phyloP scores from a whole-genome alignment of 2,888 invertebrate species.

The Brassicogethes aeneus region DNA sequence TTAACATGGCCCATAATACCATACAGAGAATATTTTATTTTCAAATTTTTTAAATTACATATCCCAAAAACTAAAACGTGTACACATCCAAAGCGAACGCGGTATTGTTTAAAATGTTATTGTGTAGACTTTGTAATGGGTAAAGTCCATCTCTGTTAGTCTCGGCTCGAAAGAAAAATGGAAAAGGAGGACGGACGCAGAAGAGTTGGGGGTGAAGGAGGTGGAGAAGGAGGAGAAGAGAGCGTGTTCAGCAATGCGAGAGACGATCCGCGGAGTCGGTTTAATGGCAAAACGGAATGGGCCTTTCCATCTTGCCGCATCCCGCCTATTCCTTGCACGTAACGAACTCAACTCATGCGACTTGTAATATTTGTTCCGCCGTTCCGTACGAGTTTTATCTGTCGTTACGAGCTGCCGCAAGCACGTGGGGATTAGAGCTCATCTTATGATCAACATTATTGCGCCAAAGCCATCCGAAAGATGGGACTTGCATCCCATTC shows the following conservation, averaged over 20 bases:
- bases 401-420: constrained; percentile 35
- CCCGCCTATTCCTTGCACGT: constrained; percentile 42
- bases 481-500: constrained; percentile 9
- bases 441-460: constrained; percentile 19
- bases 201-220: constrained; percentile 14
- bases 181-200: constrained; percentile 8
- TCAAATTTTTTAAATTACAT: too few relatives aligned
- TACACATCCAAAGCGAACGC: too few relatives aligned
- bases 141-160: constrained; percentile 13
- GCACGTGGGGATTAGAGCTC: constrained; percentile 34
- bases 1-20: too few relatives aligned
- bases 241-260: constrained; percentile 46
- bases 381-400: constrained; percentile 39
- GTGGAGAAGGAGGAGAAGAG: constrained; percentile 30
- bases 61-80: too few relatives aligned
- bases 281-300: constrained; percentile 65
- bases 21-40: too few relatives aligned
- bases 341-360: constrained; percentile 42
- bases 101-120: too few relatives aligned
- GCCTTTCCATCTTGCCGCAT: constrained; percentile 54
- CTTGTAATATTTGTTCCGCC: constrained; percentile 42
- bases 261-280: constrained; percentile 46
- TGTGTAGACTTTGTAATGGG: too few relatives aligned
- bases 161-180: constrained; percentile 9
- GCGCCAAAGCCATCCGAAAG: constrained; percentile 21